Percentiles rank a stretch among this genome's conserved stretches.
Conservation (phyloP, 92 coral and sea anemone genomes). For the Zoanthus sansibaricus region DNA sequence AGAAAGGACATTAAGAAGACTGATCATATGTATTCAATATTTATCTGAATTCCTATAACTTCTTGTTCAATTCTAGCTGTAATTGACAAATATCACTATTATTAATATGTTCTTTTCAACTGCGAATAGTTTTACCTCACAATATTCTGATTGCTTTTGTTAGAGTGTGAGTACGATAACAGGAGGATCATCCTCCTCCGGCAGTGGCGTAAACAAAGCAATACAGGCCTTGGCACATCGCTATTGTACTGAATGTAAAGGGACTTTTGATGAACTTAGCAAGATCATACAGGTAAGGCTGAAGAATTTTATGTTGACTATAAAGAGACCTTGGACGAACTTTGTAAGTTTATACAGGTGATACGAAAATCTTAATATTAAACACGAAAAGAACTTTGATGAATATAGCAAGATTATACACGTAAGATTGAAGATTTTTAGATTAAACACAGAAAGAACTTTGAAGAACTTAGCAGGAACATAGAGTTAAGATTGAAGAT, state of each 20-base stretch:
- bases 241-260: slow-evolving; percentile 95
- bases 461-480: slow-evolving; percentile 87
- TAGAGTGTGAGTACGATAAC: slow-evolving; percentile 56
- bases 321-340: slow-evolving; percentile 87
- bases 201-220: slow-evolving; percentile 90
- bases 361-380: slow-evolving; percentile 40
- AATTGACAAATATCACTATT: not conserved
- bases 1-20: too few relatives aligned
- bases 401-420: slow-evolving; percentile 68
- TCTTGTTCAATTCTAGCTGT: not conserved
- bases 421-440: not conserved
- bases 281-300: slow-evolving; percentile 90
- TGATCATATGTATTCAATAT: too few relatives aligned
- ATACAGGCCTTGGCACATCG: slow-evolving; percentile 98
- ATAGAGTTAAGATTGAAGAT: not conserved
- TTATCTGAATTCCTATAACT: not conserved
- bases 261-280: slow-evolving; percentile 96
- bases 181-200: slow-evolving; percentile 62
- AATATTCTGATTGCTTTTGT: not conserved
- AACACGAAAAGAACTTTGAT: slow-evolving; percentile 91
- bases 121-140: not conserved
- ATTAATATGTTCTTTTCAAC: not conserved
- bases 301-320: not conserved
- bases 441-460: slow-evolving; percentile 84
- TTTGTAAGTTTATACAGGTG: slow-evolving; percentile 93